Evolutionary conservation across 1,140 invertebrate species (phyloP), one percentile per base, ranked within the genome.

Genomic region (Meteorus sp.): DNA sequence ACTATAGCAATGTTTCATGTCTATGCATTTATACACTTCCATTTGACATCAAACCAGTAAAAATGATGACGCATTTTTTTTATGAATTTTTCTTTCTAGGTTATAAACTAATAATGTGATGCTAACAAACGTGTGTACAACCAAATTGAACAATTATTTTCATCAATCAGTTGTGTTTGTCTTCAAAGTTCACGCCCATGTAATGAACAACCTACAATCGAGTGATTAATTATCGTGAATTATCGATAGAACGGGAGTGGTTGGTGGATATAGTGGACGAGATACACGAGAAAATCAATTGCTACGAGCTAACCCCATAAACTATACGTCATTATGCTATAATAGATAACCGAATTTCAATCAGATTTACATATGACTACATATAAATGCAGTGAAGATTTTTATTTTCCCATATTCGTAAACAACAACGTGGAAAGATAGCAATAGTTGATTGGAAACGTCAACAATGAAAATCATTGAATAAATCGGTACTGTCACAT

Each of bases 211-310:
- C 11, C 11, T 11, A 33, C 29, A 33, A n/a, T n/a, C 11, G 29
- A 33, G 29, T 11, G 13, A 39, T 6, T 22, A 47, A 22, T 47
- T 47, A 47, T 47, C 44, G 25, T 47, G 19, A 27, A 27, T 27
- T 47, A 47, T 47, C 44, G 19, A 47, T 47, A 22, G 2, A 47
- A n/a, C 15, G 39, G 19, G 15, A 43, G n/a, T 3, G 39, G 3
- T 19, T 6, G 20, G 3, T 2, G n/a, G n/a, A n/a, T n/a, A n/a
- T 47, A 6, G 44, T 20, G 25, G 25, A 47, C 44, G 44, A 47
- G 44, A 47, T 13, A 11, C 23, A 27, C 5, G 23, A 22, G 20
- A 47, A 47, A 47, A 47, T 47, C 44, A 47, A 47, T 47, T 23
- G 44, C 23, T 19, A 27, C 44, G 19, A 22, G 23, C 13, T 22